Evolutionary conservation across 2,797 vertebrate species (phyloP).

Genomic region (Muscicapa striata): DNA sequence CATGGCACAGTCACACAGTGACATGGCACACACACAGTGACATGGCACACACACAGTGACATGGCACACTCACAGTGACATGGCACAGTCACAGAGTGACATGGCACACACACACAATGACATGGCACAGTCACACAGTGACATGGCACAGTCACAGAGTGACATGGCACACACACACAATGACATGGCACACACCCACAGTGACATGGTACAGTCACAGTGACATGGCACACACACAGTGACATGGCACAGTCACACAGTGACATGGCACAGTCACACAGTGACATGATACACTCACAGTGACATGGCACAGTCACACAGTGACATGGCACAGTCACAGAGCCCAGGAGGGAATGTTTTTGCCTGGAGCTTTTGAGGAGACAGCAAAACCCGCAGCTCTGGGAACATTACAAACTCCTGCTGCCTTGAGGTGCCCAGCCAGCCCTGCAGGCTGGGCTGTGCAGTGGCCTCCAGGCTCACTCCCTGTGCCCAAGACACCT

Average conservation of each 20-base stretch:
- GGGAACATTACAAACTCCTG: background rate
- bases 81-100: background rate
- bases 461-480: background rate
- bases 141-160: background rate
- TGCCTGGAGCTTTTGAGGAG: background rate
- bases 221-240: background rate
- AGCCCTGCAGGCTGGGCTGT: background rate
- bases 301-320: background rate
- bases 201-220: too few species aligned
- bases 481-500: background rate
- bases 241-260: background rate
- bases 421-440: background rate
- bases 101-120: background rate
- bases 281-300: background rate
- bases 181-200: background rate
- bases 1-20: background rate
- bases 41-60: background rate
- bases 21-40: background rate
- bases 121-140: too few species aligned
- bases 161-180: background rate
- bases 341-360: background rate
- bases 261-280: background rate
- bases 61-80: background rate
- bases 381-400: background rate
- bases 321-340: background rate